Evolutionary conservation across 2,113 vertebrate species (phyloP).

Genomic region (Strix aluco): DNA sequence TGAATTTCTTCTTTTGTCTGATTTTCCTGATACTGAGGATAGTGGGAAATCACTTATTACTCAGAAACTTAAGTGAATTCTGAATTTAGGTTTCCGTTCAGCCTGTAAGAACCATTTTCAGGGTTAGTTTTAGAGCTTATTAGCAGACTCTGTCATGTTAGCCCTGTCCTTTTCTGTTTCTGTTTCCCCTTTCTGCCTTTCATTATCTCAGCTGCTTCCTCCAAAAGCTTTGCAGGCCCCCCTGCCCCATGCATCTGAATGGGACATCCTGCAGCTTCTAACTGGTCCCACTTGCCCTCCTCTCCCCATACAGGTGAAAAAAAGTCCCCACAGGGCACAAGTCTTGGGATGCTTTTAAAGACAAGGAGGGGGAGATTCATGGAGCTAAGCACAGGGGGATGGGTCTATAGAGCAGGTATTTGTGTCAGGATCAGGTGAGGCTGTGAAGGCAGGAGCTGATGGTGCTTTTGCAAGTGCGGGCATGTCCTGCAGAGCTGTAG

Average conservation of each 20-base stretch:
- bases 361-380: neutral
- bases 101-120: neutral
- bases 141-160: neutral
- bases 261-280: neutral
- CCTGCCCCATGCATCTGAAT: neutral
- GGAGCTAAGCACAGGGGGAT: neutral
- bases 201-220: neutral
- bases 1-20: neutral
- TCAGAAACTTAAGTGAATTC: neutral
- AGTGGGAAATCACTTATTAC: neutral
- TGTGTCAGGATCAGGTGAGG: neutral
- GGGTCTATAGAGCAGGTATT: neutral
- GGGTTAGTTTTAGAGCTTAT: neutral
- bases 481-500: neutral
- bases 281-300: neutral
- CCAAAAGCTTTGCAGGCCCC: neutral
- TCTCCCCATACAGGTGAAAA: neutral
- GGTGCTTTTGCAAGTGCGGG: neutral
- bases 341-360: neutral
- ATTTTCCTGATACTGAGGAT: neutral
- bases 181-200: neutral
- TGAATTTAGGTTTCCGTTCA: constrained; percentile 9
- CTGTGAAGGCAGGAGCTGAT: neutral
- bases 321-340: neutral
- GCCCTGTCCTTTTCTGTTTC: neutral